phyloP scores from a whole-genome alignment of 2,797 vertebrate genomes.

The Onychomys arenicola region DNA sequence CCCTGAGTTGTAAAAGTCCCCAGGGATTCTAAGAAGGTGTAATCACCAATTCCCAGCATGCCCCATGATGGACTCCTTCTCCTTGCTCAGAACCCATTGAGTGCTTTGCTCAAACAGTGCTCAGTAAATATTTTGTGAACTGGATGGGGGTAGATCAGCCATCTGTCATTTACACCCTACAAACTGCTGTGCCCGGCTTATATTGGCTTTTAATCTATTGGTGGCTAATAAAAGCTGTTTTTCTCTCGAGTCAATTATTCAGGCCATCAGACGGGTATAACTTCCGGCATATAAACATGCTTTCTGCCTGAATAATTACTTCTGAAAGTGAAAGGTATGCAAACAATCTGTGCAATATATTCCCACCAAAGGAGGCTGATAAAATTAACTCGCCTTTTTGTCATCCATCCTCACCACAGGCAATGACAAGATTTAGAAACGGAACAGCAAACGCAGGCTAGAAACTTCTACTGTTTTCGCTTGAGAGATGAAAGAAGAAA shows the following conservation, averaged over 20 bases:
- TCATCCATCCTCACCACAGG: neutral
- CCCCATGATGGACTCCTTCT: rapidly evolving
- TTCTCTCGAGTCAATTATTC: conserved; percentile 46
- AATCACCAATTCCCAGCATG: rapidly evolving
- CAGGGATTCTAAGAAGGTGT: rapidly evolving
- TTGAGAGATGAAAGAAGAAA: neutral
- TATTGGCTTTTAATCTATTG: neutral
- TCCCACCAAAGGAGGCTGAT: conserved; percentile 50
- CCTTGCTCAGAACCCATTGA: neutral
- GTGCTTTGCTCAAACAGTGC: neutral
- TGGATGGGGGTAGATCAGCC: neutral
- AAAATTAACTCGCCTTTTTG: conserved; percentile 38
- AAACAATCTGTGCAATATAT: conserved; percentile 43
- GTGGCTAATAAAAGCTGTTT: neutral
- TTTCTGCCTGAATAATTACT: conserved; percentile 69
- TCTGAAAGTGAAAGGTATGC: conserved; percentile 48
- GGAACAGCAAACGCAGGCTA: neutral
- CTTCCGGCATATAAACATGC: neutral
- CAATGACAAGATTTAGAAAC: conserved; percentile 27
- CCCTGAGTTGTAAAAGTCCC: neutral
- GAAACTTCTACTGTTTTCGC: neutral
- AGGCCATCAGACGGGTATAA: neutral
- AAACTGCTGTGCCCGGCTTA: neutral
- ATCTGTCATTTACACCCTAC: neutral
- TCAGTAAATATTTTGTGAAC: neutral